Evolutionary conservation across 2,888 invertebrate species (phyloP), one percentile per base, ranked within the genome.

Genomic region (Helicoverpa assulta): DNA sequence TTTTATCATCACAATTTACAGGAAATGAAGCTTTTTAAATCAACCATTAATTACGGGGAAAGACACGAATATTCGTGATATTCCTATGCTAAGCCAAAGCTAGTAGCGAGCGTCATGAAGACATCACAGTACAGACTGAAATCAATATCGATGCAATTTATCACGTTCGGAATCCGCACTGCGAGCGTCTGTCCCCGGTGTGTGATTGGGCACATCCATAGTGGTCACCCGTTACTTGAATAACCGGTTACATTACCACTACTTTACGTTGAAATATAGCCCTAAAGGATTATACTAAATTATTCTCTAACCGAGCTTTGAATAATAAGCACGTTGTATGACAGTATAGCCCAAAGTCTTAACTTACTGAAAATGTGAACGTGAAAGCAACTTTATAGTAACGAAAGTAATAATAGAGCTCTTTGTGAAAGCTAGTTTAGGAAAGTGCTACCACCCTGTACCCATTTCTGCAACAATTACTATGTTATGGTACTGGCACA

Each of bases 121-220:
- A 67, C 60, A 53, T 78, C 70, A 75, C 60, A 58, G 64, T 64
- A 53, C 55, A 63, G 40, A 54, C 55, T 67, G 76, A 79, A 78
- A 75, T 78, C 77, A 78, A 78, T 79, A 76, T 76, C 65, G 43
- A 43, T 79, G 67, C 79, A 79, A 78, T 78, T 68, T 66, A 72
- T 79, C 72, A 76, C 56, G 72, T 68, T 79, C 55, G 72, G 33
- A 72, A 66, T 72, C 72, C 68, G 67, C 72, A 76, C 52, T 71
- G 80, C 68, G 63, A 60, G 67, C 57, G 62, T 63, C 53, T 67
- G 80, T 78, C 80, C 78, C 79, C 56, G 50, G 72, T 55, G 79
- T 68, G 71, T 75, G 70, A 78, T 78, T 78, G 67, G 72, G 56
- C 52, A 65, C 64, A 79, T 78, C 71, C 40, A 67, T 64, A 79